Conservation (phyloP, 2,797 vertebrate genomes). For the Sebastes oblongus region DNA sequence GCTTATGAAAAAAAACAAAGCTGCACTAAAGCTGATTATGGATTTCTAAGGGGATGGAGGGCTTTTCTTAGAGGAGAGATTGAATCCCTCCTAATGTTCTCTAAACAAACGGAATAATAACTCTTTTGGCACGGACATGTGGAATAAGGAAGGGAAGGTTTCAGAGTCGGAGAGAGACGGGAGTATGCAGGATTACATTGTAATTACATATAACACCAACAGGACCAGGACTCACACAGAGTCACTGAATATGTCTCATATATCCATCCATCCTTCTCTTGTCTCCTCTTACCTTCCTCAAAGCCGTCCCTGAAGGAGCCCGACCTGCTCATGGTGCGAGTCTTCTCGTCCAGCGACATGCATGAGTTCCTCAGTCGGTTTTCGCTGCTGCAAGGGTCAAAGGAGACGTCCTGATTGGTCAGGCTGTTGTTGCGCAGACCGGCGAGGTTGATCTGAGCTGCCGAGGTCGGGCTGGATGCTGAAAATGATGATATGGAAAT, state of each 20-base stretch:
- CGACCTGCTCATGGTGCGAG: conserved; percentile 94
- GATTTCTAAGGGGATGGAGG: conserved; percentile 51
- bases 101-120: conserved; percentile 61
- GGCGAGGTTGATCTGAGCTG: conserved; percentile 89
- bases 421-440: conserved; percentile 91
- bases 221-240: background rate
- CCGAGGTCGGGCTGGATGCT: conserved; percentile 92
- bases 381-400: conserved; percentile 87
- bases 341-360: conserved; percentile 96
- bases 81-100: conserved; percentile 62
- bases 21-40: conserved; percentile 66
- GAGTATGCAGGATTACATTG: conserved; percentile 27
- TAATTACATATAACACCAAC: conserved; percentile 29
- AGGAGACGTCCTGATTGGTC: conserved; percentile 88
- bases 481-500: background rate
- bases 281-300: conserved; percentile 90
- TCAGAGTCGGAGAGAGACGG: background rate
- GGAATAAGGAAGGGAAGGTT: conserved; percentile 16
- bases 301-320: conserved; percentile 97
- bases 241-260: background rate
- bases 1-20: conserved; percentile 66
- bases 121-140: conserved; percentile 25
- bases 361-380: conserved; percentile 94
- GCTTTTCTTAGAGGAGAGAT: conserved; percentile 42
- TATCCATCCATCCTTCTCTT: background rate